Conservation (phyloP, 1,140 invertebrate species). For the Caenorhabditis latens region DNA sequence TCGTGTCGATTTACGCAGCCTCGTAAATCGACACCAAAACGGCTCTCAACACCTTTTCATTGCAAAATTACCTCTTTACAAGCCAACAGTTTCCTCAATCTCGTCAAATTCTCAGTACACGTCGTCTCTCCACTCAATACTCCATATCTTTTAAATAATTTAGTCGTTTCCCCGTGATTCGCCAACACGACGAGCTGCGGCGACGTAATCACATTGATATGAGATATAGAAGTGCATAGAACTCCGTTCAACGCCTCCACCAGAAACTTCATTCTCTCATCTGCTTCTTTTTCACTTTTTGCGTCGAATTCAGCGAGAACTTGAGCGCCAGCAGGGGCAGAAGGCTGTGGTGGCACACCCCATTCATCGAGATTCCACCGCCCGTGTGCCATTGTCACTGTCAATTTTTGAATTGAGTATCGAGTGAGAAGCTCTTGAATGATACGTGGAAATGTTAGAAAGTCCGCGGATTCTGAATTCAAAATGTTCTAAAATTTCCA, state of each 20-base stretch:
- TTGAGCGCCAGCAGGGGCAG: slow-evolving; percentile 91
- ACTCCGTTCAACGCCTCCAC: slow-evolving; percentile 91
- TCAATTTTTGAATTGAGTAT: slow-evolving; percentile 1
- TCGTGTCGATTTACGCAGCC: no score
- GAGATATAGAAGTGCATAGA: slow-evolving; percentile 95
- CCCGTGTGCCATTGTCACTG: slow-evolving; percentile 37
- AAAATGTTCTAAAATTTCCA: no score
- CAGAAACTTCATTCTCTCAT: slow-evolving; percentile 88
- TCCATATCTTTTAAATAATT: slow-evolving; percentile 82
- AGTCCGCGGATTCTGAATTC: not conserved
- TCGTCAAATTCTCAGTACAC: slow-evolving; percentile 97
- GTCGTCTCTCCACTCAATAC: slow-evolving; percentile 93
- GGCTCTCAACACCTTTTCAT: not conserved
- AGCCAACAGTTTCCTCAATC: slow-evolving; percentile 95
- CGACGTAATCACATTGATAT: slow-evolving; percentile 81
- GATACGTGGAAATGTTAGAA: slow-evolving; percentile 25
- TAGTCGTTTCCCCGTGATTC: slow-evolving; percentile 11
- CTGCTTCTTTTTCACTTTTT: slow-evolving; percentile 80
- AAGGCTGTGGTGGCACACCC: slow-evolving; percentile 88
- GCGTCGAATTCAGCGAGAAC: slow-evolving; percentile 90
- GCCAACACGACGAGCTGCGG: slow-evolving; percentile 82
- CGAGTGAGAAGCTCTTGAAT: slow-evolving; percentile 32
- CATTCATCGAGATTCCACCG: slow-evolving; percentile 82
- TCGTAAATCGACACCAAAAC: not conserved
- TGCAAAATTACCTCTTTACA: slow-evolving; percentile 83